Evolutionary conservation across 2,797 vertebrate genomes (phyloP), one percentile per base, ranked within the genome.

Genomic region (Salmo trutta): DNA sequence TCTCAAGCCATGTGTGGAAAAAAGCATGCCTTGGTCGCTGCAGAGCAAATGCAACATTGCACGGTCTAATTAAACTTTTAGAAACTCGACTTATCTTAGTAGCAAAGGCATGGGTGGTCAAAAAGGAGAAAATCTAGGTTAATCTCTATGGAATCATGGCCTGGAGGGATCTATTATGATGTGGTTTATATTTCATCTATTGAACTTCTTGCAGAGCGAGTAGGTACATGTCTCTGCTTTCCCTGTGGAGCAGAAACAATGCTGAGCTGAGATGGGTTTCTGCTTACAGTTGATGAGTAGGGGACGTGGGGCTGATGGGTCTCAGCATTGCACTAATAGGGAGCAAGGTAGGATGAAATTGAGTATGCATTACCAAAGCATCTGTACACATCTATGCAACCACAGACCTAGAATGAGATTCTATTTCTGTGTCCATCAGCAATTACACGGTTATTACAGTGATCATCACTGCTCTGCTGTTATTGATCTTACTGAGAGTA

Each of bases 141-240:
- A 88, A 91, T 87, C 88, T 92, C 84, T 74, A 70, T 83, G 83
- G 90, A 92, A 86, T 90, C 90, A 90, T 85, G 86, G 89, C 93
- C 91, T 85, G 84, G 75, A 92, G 93, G 90, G 75, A 85, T 77
- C 82, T 82, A 89, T 93, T 93, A 90, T 93, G 90, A 92, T 93
- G 92, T 91, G 93, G 93, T 92, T 92, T 93, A 82, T 89, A 90
- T 92, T 94, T 93, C 91, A 92, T 93, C 91, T 93, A 90, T 87
- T 92, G 88, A 93, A 91, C 87, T 88, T 88, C 75, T 88, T 88
- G 86, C 91, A 79, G 83, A 86, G 79, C 94, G 0, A 88, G 94
- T 84, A 78, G 85, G 5, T 77, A 90, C 94, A 93, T 64, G 94
- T 81, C 86, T 51, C 72, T 73, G 81, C 92, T 93, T 94, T 94